Evolutionary conservation across 2,797 vertebrate species (phyloP).

Genomic region (Dromococcyx pavoninus): DNA sequence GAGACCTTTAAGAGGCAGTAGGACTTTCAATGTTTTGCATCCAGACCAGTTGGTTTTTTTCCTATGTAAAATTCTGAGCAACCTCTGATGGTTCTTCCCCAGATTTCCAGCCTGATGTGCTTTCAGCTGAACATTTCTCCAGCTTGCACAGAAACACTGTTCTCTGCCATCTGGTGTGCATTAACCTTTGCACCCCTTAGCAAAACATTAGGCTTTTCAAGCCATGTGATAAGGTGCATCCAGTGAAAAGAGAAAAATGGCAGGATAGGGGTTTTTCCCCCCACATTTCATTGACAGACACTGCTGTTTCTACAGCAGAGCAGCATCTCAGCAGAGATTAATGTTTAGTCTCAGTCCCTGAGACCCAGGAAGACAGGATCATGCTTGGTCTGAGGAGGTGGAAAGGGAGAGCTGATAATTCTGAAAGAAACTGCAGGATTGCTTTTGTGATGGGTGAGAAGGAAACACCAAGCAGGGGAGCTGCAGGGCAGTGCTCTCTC

Average conservation of each 20-base stretch:
- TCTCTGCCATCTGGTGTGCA: conserved; percentile 69
- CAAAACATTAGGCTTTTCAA: conserved; percentile 74
- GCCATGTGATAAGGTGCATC: conserved; percentile 67
- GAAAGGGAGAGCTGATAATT: neutral
- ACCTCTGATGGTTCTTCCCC: neutral
- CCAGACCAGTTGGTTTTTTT: neutral
- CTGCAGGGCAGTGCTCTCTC: neutral
- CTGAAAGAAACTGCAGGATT: conserved; percentile 32
- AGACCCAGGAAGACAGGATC: neutral
- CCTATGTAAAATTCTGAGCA: neutral
- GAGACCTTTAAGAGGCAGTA: neutral
- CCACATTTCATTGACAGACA: neutral
- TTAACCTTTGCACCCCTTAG: conserved; percentile 77
- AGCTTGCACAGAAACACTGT: neutral
- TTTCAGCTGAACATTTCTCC: neutral
- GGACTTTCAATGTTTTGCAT: neutral
- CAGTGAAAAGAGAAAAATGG: conserved; percentile 50
- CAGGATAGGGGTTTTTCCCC: neutral
- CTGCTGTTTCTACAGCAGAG: neutral
- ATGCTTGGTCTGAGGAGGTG: neutral
- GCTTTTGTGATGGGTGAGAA: neutral
- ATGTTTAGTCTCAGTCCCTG: conserved; percentile 13
- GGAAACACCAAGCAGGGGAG: neutral
- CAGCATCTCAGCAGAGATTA: neutral
- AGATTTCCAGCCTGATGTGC: neutral